A percentile compares a stretch with the other conserved stretches of the same genome.
phyloP scores from a whole-genome alignment of 2,888 invertebrate genomes.

The Myathropa florea region DNA sequence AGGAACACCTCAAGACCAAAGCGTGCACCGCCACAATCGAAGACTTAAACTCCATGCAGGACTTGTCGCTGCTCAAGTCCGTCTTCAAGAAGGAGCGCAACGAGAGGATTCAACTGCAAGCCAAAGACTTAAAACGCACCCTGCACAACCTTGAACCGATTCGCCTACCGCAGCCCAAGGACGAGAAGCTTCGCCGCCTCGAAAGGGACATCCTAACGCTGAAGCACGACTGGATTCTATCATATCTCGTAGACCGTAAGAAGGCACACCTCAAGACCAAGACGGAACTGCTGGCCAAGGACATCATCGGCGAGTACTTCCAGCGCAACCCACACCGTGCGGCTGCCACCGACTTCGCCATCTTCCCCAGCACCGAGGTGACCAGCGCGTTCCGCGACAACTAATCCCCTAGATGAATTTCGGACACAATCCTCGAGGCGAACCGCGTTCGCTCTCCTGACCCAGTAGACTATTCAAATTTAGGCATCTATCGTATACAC shows the following conservation, averaged over 20 bases:
- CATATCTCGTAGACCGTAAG: slow-evolving; percentile 74
- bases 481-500: background rate
- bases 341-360: slow-evolving; percentile 77
- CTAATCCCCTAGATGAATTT: slow-evolving; percentile 28
- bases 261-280: slow-evolving; percentile 42
- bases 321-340: slow-evolving; percentile 78
- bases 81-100: slow-evolving; percentile 82
- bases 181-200: slow-evolving; percentile 75
- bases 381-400: slow-evolving; percentile 63
- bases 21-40: slow-evolving; percentile 56
- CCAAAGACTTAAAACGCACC: slow-evolving; percentile 81
- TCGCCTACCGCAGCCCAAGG: slow-evolving; percentile 79
- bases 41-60: slow-evolving; percentile 80
- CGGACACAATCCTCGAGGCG: background rate
- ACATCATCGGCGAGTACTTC: slow-evolving; percentile 79
- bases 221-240: slow-evolving; percentile 76
- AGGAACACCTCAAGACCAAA: slow-evolving; percentile 86
- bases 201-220: slow-evolving; percentile 74
- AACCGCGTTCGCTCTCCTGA: background rate
- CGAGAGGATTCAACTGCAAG: slow-evolving; percentile 82
- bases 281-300: slow-evolving; percentile 73
- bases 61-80: slow-evolving; percentile 82
- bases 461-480: background rate
- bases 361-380: slow-evolving; percentile 75
- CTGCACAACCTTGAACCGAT: slow-evolving; percentile 82